Percentiles rank a stretch among this genome's conserved stretches.
Conservation (phyloP, 1,140 invertebrate genomes). For the Hypsibius dujardini region DNA sequence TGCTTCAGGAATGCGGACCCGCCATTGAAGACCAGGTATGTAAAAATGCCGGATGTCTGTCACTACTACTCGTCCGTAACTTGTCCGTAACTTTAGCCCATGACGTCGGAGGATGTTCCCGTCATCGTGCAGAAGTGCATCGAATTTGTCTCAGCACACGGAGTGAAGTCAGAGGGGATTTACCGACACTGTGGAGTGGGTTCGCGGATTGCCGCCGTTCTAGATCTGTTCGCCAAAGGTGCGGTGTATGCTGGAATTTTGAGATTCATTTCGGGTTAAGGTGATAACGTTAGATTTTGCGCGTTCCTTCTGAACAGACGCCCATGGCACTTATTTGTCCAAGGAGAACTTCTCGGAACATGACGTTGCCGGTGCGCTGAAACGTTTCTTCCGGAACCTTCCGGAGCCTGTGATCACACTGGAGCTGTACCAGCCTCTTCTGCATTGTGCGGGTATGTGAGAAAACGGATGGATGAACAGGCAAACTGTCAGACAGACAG, state of each 20-base stretch:
- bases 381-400: constrained; percentile 59
- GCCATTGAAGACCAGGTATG: constrained; percentile 48
- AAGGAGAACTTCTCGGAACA: constrained; percentile 54
- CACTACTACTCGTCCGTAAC: no score
- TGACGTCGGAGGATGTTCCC: constrained; percentile 65
- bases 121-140: constrained; percentile 75
- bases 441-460: constrained; percentile 20
- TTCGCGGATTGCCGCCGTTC: constrained; percentile 51
- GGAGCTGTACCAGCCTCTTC: constrained; percentile 28
- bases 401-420: constrained; percentile 48
- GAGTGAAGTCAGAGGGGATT: constrained; percentile 50
- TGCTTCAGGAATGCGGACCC: constrained; percentile 51
- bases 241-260: constrained; percentile 12
- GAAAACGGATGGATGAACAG: no score
- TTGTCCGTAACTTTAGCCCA: constrained; percentile 34
- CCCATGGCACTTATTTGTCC: constrained; percentile 59
- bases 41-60: no score
- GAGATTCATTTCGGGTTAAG: background rate
- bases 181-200: constrained; percentile 59
- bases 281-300: no score
- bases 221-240: constrained; percentile 46
- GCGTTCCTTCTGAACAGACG: constrained; percentile 37
- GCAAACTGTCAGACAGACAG: no score
- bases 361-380: constrained; percentile 64
- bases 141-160: constrained; percentile 64